Percentiles rank a stretch among this genome's conserved stretches.
Evolutionary conservation across 2,888 invertebrate species (phyloP).

Genomic region (Caenorhabditis macrosperma): DNA sequence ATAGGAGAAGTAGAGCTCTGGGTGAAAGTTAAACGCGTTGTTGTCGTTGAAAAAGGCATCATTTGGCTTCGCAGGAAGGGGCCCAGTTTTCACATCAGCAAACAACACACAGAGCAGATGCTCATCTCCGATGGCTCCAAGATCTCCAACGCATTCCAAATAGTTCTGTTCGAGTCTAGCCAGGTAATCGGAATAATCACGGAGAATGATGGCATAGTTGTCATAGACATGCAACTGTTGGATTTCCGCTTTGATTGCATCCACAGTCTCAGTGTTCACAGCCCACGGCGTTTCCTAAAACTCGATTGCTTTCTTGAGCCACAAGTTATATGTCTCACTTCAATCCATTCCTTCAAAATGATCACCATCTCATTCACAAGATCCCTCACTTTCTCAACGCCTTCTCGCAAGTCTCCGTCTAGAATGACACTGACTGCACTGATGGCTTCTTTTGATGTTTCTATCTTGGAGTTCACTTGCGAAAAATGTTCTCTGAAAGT

Average conservation of each 20-base stretch:
- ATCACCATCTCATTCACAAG: background rate
- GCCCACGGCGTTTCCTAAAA: constrained; percentile 29
- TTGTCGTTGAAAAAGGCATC: background rate
- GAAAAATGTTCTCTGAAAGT: too few relatives aligned
- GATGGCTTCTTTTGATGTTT: background rate
- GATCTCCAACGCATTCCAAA: too few relatives aligned
- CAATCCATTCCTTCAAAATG: background rate
- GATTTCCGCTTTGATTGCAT: background rate
- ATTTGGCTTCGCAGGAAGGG: background rate
- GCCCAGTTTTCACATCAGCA: background rate
- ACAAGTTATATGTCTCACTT: too few relatives aligned
- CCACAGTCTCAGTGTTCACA: background rate
- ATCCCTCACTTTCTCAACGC: background rate
- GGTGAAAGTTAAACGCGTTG: background rate
- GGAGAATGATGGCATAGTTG: background rate
- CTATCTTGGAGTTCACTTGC: too few relatives aligned
- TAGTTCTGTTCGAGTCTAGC: too few relatives aligned
- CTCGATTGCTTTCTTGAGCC: background rate
- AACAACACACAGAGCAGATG: background rate
- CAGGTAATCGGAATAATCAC: background rate
- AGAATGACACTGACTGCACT: background rate
- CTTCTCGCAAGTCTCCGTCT: constrained; percentile 2
- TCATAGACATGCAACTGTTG: too few relatives aligned
- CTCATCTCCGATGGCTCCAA: too few relatives aligned
- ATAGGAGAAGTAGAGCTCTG: background rate